These are phyloP conservation scores for Cotesia congregata DNA, from an alignment of 2,888 invertebrate genomes.

Conservation along the genomic window DNA sequence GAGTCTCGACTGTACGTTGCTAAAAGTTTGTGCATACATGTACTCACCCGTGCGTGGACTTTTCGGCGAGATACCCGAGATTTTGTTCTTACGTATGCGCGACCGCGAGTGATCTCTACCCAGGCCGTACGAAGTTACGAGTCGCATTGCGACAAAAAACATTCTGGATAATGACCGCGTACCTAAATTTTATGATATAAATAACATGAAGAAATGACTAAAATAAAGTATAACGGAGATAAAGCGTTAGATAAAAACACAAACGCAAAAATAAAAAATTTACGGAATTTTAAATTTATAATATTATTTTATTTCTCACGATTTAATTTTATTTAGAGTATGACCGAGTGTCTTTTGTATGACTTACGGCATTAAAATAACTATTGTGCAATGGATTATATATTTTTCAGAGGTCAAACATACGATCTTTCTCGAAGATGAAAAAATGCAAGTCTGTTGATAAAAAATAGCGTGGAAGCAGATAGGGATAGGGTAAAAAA, in stretches of 20 bases:
- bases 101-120: conserved; percentile 44
- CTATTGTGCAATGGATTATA: neutral
- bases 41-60: neutral
- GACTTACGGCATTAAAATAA: neutral
- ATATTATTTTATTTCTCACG: neutral
- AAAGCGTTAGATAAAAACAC: neutral
- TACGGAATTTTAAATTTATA: conserved; percentile 20
- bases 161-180: neutral
- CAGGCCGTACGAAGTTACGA: conserved; percentile 22
- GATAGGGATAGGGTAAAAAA: neutral
- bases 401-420: conserved; percentile 5
- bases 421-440: neutral
- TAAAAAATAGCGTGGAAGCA: neutral
- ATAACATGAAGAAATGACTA: neutral
- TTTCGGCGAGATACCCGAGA: neutral
- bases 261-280: neutral
- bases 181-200: neutral
- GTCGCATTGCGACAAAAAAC: conserved; percentile 1
- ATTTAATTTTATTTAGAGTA: neutral
- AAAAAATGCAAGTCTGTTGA: neutral
- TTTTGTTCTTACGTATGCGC: conserved; percentile 3
- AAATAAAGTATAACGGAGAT: neutral
- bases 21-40: neutral
- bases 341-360: neutral
- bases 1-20: neutral